Percentiles rank a stretch among this genome's conserved stretches.
These are phyloP conservation scores for Rhagoletis pomonella DNA, from an alignment of 1,140 invertebrate species.

Conservation along the genomic window DNA sequence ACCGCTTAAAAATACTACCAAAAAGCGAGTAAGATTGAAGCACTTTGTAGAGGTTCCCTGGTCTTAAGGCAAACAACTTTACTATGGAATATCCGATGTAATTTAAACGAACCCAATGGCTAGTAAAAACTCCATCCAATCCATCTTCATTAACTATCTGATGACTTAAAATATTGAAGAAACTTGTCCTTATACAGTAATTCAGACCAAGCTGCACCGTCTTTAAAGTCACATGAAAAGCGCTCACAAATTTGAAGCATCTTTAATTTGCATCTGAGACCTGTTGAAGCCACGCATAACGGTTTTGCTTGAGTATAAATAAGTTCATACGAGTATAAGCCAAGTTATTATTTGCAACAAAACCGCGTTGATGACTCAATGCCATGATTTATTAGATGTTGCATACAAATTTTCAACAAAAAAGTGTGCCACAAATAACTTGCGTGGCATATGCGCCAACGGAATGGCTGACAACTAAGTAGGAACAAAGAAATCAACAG, in stretches of 20 bases:
- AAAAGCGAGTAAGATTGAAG: too few relatives aligned
- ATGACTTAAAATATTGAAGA: too few relatives aligned
- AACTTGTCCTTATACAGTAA: too few relatives aligned
- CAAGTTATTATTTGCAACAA: slow-evolving; percentile 13
- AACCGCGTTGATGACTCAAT: slow-evolving; percentile 23
- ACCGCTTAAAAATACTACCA: too few relatives aligned
- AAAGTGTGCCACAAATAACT: slow-evolving; percentile 7
- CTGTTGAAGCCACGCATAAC: background rate
- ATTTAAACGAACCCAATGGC: too few relatives aligned
- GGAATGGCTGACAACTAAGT: background rate
- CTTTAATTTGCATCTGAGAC: background rate
- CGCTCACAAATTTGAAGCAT: too few relatives aligned
- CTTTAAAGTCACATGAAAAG: too few relatives aligned
- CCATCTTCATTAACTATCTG: background rate
- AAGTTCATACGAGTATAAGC: background rate
- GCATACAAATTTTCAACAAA: background rate
- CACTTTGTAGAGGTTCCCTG: too few relatives aligned
- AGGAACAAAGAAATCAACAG: background rate
- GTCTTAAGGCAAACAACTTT: too few relatives aligned
- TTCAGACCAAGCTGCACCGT: too few relatives aligned
- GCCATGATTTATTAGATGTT: slow-evolving; percentile 33
- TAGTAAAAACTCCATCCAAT: too few relatives aligned
- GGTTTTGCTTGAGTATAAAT: background rate
- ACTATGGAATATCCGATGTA: too few relatives aligned
- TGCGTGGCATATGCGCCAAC: background rate